A percentile compares a stretch with the other conserved stretches of the same genome.
Evolutionary conservation across 2,888 invertebrate genomes (phyloP).

Genomic region (Cerastoderma edule): DNA sequence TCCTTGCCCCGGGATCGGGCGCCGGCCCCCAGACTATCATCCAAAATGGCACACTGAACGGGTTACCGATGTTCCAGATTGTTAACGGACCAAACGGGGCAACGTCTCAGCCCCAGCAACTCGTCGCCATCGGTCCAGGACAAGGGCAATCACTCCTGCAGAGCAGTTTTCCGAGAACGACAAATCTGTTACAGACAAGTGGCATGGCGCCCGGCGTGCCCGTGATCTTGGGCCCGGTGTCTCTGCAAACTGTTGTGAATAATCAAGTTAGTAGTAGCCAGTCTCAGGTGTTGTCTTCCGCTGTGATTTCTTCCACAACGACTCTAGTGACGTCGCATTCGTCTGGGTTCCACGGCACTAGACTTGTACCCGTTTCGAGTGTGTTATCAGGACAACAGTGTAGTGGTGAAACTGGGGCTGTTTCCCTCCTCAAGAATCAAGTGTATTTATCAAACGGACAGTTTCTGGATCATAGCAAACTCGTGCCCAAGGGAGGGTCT

Average conservation of each 20-base stretch:
- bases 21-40: conserved; percentile 44
- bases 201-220: conserved; percentile 43
- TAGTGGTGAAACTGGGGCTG: too few relatives aligned
- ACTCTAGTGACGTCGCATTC: conserved; percentile 5
- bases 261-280: background rate
- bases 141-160: conserved; percentile 39
- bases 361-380: background rate
- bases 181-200: conserved; percentile 42
- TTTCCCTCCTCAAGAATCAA: too few relatives aligned
- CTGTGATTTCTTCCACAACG: conserved; percentile 17
- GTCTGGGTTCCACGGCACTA: background rate
- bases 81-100: conserved; percentile 32
- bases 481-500: conserved; percentile 14
- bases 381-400: background rate
- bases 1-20: conserved; percentile 25
- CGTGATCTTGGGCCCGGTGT: conserved; percentile 45
- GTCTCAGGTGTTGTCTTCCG: conserved; percentile 11
- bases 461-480: conserved; percentile 34
- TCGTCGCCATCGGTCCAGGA: conserved; percentile 46
- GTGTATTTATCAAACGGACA: conserved; percentile 48
- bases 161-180: conserved; percentile 29
- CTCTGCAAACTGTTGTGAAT: conserved; percentile 24
- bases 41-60: conserved; percentile 54
- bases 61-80: conserved; percentile 55
- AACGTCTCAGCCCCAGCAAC: conserved; percentile 44